Conservation (phyloP, 2,113 vertebrate species). For the Rhabdomys dilectus region DNA sequence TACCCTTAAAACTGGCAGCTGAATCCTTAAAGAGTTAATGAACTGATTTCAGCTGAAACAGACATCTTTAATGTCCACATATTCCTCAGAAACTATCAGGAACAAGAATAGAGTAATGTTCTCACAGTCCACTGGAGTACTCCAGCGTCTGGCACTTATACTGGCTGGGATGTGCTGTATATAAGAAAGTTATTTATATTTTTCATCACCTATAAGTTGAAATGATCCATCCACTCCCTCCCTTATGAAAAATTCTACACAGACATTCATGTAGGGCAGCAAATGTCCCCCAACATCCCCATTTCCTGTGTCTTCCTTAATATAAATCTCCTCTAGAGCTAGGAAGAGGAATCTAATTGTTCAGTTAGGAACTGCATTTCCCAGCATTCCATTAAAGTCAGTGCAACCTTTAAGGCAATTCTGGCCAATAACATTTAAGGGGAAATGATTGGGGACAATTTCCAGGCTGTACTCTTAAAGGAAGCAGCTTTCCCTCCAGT, state of each 20-base stretch:
- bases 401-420: not conserved
- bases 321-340: not conserved
- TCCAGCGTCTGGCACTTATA: not conserved
- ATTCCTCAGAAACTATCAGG: not conserved
- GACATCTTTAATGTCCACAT: not conserved
- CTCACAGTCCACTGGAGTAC: not conserved
- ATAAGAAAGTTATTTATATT: not conserved
- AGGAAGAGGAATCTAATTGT: not conserved
- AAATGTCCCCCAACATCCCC: not conserved
- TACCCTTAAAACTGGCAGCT: not conserved
- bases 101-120: not conserved
- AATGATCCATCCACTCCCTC: not conserved
- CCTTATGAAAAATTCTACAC: not conserved
- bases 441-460: conserved; percentile 2
- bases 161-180: fast-evolving
- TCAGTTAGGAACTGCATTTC: not conserved
- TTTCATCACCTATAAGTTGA: not conserved
- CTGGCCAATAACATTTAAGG: not conserved
- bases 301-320: not conserved
- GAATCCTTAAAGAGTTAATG: not conserved
- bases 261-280: not conserved
- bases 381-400: not conserved
- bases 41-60: not conserved
- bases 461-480: not conserved
- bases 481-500: not conserved